phyloP scores from a whole-genome alignment of 2,113 vertebrate genomes.

The Cyrtonyx montezumae region DNA sequence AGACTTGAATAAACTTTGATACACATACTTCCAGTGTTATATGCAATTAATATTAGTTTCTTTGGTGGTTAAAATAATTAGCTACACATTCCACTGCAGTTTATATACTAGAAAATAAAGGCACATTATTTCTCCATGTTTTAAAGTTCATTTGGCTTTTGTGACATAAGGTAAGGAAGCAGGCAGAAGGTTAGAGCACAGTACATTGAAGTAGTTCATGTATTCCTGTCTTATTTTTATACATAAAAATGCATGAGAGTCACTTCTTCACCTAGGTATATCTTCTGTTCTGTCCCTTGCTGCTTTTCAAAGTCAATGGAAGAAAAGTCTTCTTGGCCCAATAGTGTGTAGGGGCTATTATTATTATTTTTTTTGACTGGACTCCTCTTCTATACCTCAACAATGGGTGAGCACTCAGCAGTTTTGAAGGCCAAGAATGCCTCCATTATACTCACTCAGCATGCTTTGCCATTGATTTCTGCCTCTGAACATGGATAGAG shows the following conservation, averaged over 20 bases:
- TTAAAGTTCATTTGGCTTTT: slow-evolving; percentile 12
- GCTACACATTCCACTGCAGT: slow-evolving; percentile 28
- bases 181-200: not conserved
- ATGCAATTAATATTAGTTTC: slow-evolving; percentile 71
- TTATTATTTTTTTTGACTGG: not conserved
- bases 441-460: slow-evolving; percentile 46
- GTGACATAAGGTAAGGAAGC: not conserved
- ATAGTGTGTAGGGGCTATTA: not conserved
- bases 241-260: not conserved
- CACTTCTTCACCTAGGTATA: slow-evolving; percentile 15
- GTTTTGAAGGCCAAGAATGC: not conserved
- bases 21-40: slow-evolving; percentile 54
- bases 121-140: slow-evolving; percentile 16
- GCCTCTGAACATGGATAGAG: slow-evolving; percentile 55
- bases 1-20: slow-evolving; percentile 60
- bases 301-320: not conserved
- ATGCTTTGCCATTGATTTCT: slow-evolving; percentile 48
- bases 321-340: slow-evolving; percentile 1
- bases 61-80: slow-evolving; percentile 53
- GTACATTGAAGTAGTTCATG: not conserved
- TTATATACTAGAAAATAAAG: slow-evolving; percentile 50
- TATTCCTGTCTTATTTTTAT: not conserved
- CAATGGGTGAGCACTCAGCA: not conserved
- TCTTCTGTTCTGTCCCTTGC: not conserved
- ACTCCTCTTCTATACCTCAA: slow-evolving; percentile 26